Percentiles rank a stretch among this genome's conserved stretches.
Evolutionary conservation across 2,797 vertebrate species (phyloP).

Genomic region (Hirundo rustica): DNA sequence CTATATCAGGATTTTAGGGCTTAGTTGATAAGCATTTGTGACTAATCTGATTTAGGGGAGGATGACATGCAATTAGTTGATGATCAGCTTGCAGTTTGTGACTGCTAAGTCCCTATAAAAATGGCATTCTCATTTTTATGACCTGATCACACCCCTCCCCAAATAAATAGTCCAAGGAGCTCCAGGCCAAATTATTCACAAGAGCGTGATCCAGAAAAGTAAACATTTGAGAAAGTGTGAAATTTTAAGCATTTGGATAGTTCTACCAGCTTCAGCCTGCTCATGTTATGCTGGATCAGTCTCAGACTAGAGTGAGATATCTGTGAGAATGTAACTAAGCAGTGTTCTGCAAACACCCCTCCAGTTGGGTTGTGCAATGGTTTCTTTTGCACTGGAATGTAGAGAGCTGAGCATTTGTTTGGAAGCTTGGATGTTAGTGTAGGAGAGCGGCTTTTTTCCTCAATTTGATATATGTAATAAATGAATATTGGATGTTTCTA

Average conservation of each 20-base stretch:
- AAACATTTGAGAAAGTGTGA: conserved; percentile 45
- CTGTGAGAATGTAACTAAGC: conserved; percentile 27
- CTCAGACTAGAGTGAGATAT: not conserved
- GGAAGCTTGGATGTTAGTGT: not conserved
- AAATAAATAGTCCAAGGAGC: not conserved
- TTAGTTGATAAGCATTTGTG: conserved; percentile 41
- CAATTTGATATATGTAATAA: not conserved
- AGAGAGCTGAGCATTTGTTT: not conserved
- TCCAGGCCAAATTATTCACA: not conserved
- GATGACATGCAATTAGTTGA: conserved; percentile 21
- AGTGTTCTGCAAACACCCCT: not conserved
- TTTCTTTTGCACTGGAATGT: not conserved
- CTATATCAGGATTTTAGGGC: not conserved
- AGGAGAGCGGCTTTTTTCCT: not conserved
- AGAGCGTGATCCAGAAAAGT: conserved; percentile 17
- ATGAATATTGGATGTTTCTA: not conserved
- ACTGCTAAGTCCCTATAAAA: not conserved
- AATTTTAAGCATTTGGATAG: conserved; percentile 20
- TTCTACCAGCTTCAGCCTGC: not conserved
- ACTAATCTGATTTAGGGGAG: conserved; percentile 59
- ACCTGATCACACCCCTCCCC: not conserved
- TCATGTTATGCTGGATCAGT: not conserved
- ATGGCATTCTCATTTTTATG: conserved; percentile 16
- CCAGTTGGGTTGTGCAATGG: not conserved
- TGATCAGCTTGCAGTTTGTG: conserved; percentile 20